Conservation (phyloP, 2,888 invertebrate species). For the Parnassius apollo region DNA sequence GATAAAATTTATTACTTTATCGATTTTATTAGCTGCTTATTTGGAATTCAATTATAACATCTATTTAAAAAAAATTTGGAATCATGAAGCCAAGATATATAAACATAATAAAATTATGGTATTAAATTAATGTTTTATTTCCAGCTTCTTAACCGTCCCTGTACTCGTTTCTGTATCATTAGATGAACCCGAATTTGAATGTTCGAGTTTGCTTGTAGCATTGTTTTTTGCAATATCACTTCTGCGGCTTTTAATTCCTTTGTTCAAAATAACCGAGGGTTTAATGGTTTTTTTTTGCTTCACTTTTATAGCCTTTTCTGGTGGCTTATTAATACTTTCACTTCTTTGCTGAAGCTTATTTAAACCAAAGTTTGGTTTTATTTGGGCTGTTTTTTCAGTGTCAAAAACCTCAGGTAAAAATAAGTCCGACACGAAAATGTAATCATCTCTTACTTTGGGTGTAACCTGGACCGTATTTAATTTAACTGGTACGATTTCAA, state of each 20-base stretch:
- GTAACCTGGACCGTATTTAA: slow-evolving; percentile 53
- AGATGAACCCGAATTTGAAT: slow-evolving; percentile 82
- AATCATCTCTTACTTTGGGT: slow-evolving; percentile 60
- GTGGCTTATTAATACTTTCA: slow-evolving; percentile 69
- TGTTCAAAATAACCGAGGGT: slow-evolving; percentile 54
- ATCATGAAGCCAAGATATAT: no score
- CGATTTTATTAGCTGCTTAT: no score
- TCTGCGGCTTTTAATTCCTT: slow-evolving; percentile 47
- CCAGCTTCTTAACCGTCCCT: slow-evolving; percentile 69
- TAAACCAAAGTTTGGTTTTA: slow-evolving; percentile 68
- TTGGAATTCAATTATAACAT: no score
- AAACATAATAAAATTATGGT: no score
- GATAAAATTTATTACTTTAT: no score
- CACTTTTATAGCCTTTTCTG: slow-evolving; percentile 66
- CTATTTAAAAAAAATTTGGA: no score
- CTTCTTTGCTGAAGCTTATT: slow-evolving; percentile 69
- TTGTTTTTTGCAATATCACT: slow-evolving; percentile 45
- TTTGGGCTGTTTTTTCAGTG: slow-evolving; percentile 67
- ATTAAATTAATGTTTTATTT: slow-evolving; percentile 41
- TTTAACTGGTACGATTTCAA: slow-evolving; percentile 73
- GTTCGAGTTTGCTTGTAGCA: slow-evolving; percentile 57
- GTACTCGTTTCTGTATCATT: slow-evolving; percentile 78
- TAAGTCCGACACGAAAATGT: slow-evolving; percentile 65
- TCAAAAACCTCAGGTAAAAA: slow-evolving; percentile 60
- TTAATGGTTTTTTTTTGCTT: slow-evolving; percentile 59